A percentile compares a stretch with the other conserved stretches of the same genome.
phyloP scores from a whole-genome alignment of 2,888 invertebrate species.

The Noctua fimbriata region DNA sequence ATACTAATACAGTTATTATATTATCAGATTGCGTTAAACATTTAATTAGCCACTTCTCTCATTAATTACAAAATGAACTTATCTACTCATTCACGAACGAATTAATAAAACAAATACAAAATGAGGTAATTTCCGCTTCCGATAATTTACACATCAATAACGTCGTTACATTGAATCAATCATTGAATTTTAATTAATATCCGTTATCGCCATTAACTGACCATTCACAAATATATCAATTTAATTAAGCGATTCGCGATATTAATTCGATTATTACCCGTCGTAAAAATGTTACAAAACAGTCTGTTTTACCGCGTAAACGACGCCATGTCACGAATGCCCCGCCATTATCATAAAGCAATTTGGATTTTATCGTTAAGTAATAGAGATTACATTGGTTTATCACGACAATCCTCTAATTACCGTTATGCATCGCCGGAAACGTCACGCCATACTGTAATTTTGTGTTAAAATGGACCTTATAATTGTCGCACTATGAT shows the following conservation, averaged over 20 bases:
- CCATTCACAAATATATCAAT: slow-evolving; percentile 82
- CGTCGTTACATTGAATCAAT: slow-evolving; percentile 51
- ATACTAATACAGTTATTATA: neutral
- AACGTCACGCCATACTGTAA: slow-evolving; percentile 76
- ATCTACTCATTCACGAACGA: slow-evolving; percentile 32
- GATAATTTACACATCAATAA: slow-evolving; percentile 49
- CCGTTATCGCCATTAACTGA: slow-evolving; percentile 68
- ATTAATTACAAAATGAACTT: slow-evolving; percentile 30
- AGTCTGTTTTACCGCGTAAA: slow-evolving; percentile 82
- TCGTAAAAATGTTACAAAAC: slow-evolving; percentile 87
- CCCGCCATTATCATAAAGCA: slow-evolving; percentile 81
- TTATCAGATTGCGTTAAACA: slow-evolving; percentile 26
- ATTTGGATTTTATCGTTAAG: slow-evolving; percentile 86
- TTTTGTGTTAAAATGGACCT: slow-evolving; percentile 72
- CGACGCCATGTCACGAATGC: slow-evolving; percentile 80
- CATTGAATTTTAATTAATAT: slow-evolving; percentile 64
- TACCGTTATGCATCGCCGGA: slow-evolving; percentile 79
- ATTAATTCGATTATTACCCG: slow-evolving; percentile 88
- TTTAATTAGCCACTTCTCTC: slow-evolving; percentile 17
- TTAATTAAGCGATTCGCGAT: slow-evolving; percentile 89
- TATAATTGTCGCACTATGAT: slow-evolving; percentile 68
- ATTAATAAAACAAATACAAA: slow-evolving; percentile 52
- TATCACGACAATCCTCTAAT: slow-evolving; percentile 84
- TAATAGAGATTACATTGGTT: slow-evolving; percentile 88
- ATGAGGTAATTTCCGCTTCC: slow-evolving; percentile 37